Evolutionary conservation across 2,888 invertebrate genomes (phyloP), one percentile per base, ranked within the genome.

Genomic region (Argyra leucocephala): DNA sequence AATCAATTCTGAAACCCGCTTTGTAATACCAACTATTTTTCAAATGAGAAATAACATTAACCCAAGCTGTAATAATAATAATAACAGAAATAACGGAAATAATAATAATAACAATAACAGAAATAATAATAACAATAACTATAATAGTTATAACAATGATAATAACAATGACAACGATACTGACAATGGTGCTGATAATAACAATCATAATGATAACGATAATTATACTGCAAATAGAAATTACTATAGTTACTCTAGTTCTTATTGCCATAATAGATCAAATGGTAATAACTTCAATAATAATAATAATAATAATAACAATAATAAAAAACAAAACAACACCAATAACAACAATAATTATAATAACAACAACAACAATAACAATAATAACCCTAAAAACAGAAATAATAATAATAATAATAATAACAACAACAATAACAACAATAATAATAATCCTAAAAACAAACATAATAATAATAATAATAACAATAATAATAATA

Each of bases 391-490:
- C n/a, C n/a, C n/a, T n/a, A n/a, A n/a, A n/a, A n/a, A n/a, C n/a
- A n/a, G n/a, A n/a, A n/a, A n/a, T n/a, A n/a, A n/a, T n/a, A n/a
- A n/a, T n/a, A n/a, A n/a, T n/a, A n/a, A n/a, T n/a, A n/a, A n/a
- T n/a, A n/a, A n/a, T n/a, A n/a, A n/a, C n/a, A n/a, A n/a, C n/a
- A n/a, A n/a, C n/a, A 69, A 37, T 21, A 24, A 63, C 21, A 48
- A 59, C 12, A 65, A 68, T 21, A 62, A 69, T 5, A 61, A 63
- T 62, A 69, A 69, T 64, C 65, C n/a, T n/a, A 67, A 31, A 69
- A 70, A 0, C n/a, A n/a, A n/a, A n/a, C n/a, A n/a, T n/a, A n/a
- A n/a, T n/a, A n/a, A n/a, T n/a, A n/a, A n/a, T n/a, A n/a, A n/a
- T n/a, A n/a, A n/a, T n/a, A n/a, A n/a, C n/a, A 62, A 66, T 64